A percentile compares a stretch with the other conserved stretches of the same genome.
Evolutionary conservation across 2,888 invertebrate species (phyloP).

Genomic region (Volucella bombylans): DNA sequence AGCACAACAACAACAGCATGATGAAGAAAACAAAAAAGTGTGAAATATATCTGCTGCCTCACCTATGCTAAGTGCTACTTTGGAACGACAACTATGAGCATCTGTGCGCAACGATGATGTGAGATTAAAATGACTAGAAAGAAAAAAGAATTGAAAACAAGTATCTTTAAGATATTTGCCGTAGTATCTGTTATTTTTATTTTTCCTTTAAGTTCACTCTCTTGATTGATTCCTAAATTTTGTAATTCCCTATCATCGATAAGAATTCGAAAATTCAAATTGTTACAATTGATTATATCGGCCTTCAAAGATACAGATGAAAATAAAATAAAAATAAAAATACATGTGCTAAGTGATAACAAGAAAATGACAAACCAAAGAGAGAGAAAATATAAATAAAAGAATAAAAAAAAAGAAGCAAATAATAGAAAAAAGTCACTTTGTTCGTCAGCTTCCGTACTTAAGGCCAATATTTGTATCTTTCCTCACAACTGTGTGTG

Average conservation of each 20-base stretch:
- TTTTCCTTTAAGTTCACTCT: conserved; percentile 3
- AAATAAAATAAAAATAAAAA: background rate
- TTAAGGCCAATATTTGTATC: conserved; percentile 43
- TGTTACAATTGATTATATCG: background rate
- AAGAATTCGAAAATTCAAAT: conserved; percentile 27
- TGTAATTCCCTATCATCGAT: conserved; percentile 35
- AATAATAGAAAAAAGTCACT: conserved; percentile 37
- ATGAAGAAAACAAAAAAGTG: conserved; percentile 32
- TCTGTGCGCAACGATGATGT: conserved; percentile 5
- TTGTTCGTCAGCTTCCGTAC: conserved; percentile 19
- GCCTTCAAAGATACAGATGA: background rate
- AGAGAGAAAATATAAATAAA: background rate
- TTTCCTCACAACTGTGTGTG: background rate
- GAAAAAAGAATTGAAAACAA: conserved; percentile 22
- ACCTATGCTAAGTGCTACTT: conserved; percentile 46
- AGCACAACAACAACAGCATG: background rate
- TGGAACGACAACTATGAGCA: conserved; percentile 21
- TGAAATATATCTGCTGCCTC: conserved; percentile 49
- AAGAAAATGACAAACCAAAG: conserved; percentile 29
- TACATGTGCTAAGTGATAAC: conserved; percentile 61
- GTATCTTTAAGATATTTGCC: conserved; percentile 49
- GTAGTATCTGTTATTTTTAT: conserved; percentile 31
- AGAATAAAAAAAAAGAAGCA: conserved; percentile 33
- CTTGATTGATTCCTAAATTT: conserved; percentile 6
- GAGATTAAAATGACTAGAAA: conserved; percentile 15